Base-by-base conservation (phyloP, 1,140 invertebrate species). In the Samia ricini region DNA sequence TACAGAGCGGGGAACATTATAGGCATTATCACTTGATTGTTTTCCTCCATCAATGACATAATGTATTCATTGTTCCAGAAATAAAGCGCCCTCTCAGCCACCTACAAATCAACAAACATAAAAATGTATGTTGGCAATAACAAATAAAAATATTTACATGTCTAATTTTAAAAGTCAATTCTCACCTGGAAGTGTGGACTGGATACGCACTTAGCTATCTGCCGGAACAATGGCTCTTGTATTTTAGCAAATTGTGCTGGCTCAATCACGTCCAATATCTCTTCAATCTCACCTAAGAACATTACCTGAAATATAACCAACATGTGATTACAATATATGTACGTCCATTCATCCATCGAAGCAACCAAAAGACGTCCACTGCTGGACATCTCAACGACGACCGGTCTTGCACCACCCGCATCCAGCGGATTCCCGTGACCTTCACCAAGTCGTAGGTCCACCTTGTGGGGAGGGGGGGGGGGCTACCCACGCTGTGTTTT, bases 61-160 rank as follows among this genome's bases (percentile, higher is more conserved):
- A 98, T 97, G 91, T 98, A 99, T 92, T 99, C 98, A 92, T 98
- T 98, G 92, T 98, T 98, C 97, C 97, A 98, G 84, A 96, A 97
- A 91, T 98, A 98, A 48, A 98, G 92, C 74, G 97, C 97, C 91
- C 98, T 97, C 89, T 99, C 98, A 66, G 98, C 98, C 77, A 99
- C 98, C 98, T 99, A 79, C 2, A 81, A 77, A 62, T 36, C 57
- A 24, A 2, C 8, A 3, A 52, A 21, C 1, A 52, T 52, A 15
- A 21, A 3, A 52, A 15, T 22, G 3, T 52, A 52, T 15, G 1
- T 1, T 3, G 1, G 4, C n/a, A 42, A 42, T 42, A 68, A 42
- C 42, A 10, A 26, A 48, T 26, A 33, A 54, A 64, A n/a, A 48
- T 48, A 56, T 56, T 19, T 18, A 26, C 12, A 19, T 36, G 21